Evolutionary conservation across 2,113 vertebrate species (phyloP).

Genomic region (Eupsittula cactorum): DNA sequence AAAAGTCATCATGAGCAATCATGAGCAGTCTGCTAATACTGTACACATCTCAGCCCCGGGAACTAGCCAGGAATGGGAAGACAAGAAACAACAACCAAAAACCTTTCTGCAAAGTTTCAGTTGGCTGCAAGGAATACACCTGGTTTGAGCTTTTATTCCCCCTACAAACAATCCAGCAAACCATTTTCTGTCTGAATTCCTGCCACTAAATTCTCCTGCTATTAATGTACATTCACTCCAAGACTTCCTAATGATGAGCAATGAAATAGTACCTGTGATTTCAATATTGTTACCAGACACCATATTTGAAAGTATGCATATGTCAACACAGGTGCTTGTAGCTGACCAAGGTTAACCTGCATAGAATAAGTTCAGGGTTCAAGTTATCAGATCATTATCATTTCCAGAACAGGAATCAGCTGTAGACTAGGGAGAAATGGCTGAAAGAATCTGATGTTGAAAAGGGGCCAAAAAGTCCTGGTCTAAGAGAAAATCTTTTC

Average conservation of each 20-base stretch:
- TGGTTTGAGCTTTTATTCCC: not conserved
- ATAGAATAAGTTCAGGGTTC: not conserved
- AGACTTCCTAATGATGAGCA: not conserved
- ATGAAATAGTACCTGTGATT: not conserved
- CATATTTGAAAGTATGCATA: fast-evolving
- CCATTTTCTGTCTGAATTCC: not conserved
- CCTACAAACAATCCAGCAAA: not conserved
- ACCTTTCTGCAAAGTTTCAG: not conserved
- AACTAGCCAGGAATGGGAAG: too few species aligned
- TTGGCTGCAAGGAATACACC: not conserved
- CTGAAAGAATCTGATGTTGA: not conserved
- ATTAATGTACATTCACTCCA: not conserved
- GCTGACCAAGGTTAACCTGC: not conserved
- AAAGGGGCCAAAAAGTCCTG: not conserved
- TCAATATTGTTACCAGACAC: not conserved
- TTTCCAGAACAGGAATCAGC: not conserved
- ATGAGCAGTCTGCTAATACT: too few species aligned
- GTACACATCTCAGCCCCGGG: too few species aligned
- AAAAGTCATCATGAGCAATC: too few species aligned
- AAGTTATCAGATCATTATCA: not conserved
- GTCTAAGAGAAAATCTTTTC: not conserved
- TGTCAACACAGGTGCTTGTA: not conserved
- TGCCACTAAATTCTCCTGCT: not conserved
- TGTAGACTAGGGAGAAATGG: not conserved
- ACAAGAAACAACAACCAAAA: not conserved